These are phyloP conservation scores for Myrmecophaga tridactyla DNA, from an alignment of 2,113 vertebrate genomes.

Conservation along the genomic window DNA sequence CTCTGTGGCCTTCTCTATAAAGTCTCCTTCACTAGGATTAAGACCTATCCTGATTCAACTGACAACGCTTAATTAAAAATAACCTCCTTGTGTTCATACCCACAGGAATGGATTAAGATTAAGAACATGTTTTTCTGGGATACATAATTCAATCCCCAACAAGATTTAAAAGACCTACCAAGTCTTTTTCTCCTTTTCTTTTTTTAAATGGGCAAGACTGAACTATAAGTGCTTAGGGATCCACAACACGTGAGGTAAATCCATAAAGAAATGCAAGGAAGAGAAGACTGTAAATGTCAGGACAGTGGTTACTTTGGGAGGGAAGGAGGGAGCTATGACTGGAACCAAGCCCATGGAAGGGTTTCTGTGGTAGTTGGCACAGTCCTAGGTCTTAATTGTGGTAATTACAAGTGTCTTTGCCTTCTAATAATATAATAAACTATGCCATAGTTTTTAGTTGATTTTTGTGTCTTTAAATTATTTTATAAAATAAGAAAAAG, in stretches of 20 bases:
- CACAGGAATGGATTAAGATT: too few relatives aligned
- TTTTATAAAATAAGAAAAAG: neutral
- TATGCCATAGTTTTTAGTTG: neutral
- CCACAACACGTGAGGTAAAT: neutral
- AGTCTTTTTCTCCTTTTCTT: too few relatives aligned
- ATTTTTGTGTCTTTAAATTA: neutral
- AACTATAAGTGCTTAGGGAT: neutral
- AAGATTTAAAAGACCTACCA: too few relatives aligned
- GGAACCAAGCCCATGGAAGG: neutral
- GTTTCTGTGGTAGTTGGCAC: neutral
- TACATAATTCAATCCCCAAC: too few relatives aligned
- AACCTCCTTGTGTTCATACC: too few relatives aligned
- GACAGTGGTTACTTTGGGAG: neutral
- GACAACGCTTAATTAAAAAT: too few relatives aligned
- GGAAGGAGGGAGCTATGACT: neutral
- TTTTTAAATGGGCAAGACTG: neutral
- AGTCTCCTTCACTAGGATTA: too few relatives aligned
- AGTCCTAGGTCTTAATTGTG: neutral
- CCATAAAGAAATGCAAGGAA: neutral
- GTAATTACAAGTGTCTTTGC: neutral
- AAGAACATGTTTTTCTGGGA: too few relatives aligned
- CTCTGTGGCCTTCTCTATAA: too few relatives aligned
- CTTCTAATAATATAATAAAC: neutral
- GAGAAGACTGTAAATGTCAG: neutral
- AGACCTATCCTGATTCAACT: too few relatives aligned